Conservation (phyloP, 2,888 invertebrate genomes). For the Ypsolopha scabrella region DNA sequence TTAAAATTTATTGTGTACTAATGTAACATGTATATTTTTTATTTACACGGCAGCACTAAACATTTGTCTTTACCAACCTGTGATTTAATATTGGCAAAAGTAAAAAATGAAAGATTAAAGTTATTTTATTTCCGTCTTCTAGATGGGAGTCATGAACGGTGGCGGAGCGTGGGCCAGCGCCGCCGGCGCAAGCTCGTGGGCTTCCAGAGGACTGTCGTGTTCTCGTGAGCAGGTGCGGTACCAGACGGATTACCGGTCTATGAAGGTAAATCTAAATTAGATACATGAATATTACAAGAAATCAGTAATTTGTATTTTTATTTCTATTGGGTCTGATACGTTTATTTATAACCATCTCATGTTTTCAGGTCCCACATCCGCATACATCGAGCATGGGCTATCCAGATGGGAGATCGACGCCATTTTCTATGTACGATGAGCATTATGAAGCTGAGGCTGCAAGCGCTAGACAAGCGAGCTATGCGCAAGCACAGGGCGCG, state of each 20-base stretch:
- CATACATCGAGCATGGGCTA: slow-evolving; percentile 37
- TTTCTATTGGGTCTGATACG: background rate
- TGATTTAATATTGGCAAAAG: background rate
- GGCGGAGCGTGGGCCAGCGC: slow-evolving; percentile 41
- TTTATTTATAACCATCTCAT: background rate
- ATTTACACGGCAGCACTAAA: too few relatives aligned
- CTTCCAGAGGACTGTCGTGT: slow-evolving; percentile 35
- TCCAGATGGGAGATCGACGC: slow-evolving; percentile 46
- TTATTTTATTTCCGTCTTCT: slow-evolving; percentile 11
- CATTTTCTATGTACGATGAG: slow-evolving; percentile 48
- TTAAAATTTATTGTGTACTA: too few relatives aligned
- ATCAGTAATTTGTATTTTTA: background rate
- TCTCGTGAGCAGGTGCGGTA: slow-evolving; percentile 51
- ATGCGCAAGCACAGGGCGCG: slow-evolving; percentile 9
- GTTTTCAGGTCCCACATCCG: slow-evolving; percentile 39
- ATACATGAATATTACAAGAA: background rate
- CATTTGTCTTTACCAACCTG: too few relatives aligned
- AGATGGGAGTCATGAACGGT: slow-evolving; percentile 45
- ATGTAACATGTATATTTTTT: too few relatives aligned
- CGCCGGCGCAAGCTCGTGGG: slow-evolving; percentile 35
- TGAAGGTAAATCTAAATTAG: slow-evolving; percentile 36
- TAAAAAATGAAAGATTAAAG: too few relatives aligned
- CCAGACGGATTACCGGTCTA: slow-evolving; percentile 42
- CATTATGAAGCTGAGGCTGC: slow-evolving; percentile 12
- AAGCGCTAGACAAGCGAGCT: slow-evolving; percentile 20